Percentiles rank a stretch among this genome's conserved stretches.
These are phyloP conservation scores for Steinernema khuongi DNA, from an alignment of 1,140 invertebrate species.

Conservation along the genomic window DNA sequence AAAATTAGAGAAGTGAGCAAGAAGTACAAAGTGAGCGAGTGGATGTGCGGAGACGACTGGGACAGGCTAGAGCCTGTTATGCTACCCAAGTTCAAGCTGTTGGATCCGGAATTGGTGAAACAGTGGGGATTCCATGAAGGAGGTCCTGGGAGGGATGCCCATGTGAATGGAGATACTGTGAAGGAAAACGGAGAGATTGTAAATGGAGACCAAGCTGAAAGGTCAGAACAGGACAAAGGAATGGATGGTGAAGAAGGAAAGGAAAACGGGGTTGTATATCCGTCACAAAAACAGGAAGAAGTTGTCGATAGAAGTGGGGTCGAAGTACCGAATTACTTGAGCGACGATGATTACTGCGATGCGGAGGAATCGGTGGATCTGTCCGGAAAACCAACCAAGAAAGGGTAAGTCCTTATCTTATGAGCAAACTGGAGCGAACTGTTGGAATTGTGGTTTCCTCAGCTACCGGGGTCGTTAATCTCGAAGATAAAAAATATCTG, in stretches of 20 bases:
- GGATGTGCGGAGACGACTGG: background rate
- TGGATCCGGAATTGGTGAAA: background rate
- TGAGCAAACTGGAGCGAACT: background rate
- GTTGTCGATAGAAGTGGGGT: background rate
- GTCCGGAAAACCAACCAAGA: background rate
- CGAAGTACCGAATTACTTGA: background rate
- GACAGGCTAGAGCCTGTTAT: background rate
- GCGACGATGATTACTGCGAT: conserved; percentile 4
- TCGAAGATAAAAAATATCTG: background rate
- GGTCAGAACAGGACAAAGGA: background rate
- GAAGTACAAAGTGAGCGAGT: background rate
- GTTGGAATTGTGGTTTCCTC: background rate
- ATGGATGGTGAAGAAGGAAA: background rate
- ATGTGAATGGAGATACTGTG: background rate
- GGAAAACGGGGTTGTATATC: background rate
- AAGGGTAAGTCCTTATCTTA: background rate
- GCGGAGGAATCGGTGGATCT: background rate
- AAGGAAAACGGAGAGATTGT: background rate
- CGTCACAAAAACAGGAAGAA: background rate
- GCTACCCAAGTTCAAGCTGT: background rate
- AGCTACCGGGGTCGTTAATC: background rate
- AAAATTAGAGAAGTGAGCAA: background rate
- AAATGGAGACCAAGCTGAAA: no score
- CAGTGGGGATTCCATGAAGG: background rate
- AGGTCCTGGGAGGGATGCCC: background rate